phyloP scores from a whole-genome alignment of 2,888 invertebrate species.

The Zhuqinia jingwanae region DNA sequence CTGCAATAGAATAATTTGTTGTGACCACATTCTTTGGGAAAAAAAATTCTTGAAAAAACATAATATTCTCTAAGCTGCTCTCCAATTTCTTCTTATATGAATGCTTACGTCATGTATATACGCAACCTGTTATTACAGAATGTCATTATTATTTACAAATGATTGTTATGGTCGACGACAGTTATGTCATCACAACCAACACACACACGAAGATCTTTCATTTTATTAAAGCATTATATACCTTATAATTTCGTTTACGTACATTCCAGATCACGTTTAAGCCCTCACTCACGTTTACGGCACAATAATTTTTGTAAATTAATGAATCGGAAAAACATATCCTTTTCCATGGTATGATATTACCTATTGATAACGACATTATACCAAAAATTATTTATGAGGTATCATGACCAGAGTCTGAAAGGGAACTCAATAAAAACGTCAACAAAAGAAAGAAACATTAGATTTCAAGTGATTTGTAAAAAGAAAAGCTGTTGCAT shows the following conservation, averaged over 20 bases:
- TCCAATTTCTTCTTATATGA: too few species aligned
- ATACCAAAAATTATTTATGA: background rate
- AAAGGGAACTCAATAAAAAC: background rate
- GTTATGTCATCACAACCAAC: background rate
- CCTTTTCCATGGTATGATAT: background rate
- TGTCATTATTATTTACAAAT: background rate
- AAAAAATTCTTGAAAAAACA: too few species aligned
- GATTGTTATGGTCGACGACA: background rate
- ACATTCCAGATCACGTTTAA: background rate
- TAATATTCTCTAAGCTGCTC: too few species aligned
- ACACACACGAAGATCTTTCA: too few species aligned
- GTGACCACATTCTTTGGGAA: too few species aligned
- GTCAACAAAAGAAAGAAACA: constrained; percentile 13
- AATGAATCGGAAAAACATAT: constrained; percentile 19
- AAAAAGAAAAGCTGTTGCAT: constrained; percentile 40
- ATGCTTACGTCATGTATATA: too few species aligned
- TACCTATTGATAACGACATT: background rate
- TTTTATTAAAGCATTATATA: background rate
- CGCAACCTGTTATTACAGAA: too few species aligned
- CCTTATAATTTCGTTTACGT: too few species aligned
- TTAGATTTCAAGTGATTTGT: background rate
- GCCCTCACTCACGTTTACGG: background rate
- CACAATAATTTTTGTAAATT: too few species aligned
- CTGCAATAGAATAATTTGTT: too few species aligned
- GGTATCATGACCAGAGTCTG: too few species aligned